Evolutionary conservation across 2,797 vertebrate genomes (phyloP).

Genomic region (Pangasius mekongensis): DNA sequence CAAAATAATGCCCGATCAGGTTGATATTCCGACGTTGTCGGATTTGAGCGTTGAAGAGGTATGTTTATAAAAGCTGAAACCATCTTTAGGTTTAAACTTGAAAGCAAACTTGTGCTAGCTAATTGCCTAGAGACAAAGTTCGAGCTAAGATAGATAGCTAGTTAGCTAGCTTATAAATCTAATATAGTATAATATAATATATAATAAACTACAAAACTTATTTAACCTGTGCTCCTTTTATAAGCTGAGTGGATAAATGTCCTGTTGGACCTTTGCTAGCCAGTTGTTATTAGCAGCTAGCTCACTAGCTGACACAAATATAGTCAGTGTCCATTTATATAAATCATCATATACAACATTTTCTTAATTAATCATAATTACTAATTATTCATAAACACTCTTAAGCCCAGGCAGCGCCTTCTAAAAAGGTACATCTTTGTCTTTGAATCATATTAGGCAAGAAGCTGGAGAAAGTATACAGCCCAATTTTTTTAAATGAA

Average conservation of each 20-base stretch:
- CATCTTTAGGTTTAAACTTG: background rate
- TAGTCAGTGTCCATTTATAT: background rate
- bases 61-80: slow-evolving; percentile 59
- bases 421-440: background rate
- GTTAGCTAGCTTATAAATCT: too few relatives aligned
- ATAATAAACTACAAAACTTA: background rate
- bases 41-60: slow-evolving; percentile 90
- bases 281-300: background rate
- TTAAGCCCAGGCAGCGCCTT: background rate
- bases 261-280: background rate
- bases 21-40: slow-evolving; percentile 80
- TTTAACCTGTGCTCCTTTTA: background rate
- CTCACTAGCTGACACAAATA: background rate
- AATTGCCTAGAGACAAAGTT: background rate
- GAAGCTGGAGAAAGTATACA: background rate
- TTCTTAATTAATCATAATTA: background rate
- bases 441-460: background rate
- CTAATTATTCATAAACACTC: background rate
- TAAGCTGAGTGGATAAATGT: background rate
- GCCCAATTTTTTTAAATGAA: background rate
- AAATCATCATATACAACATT: background rate
- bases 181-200: background rate
- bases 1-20: slow-evolving; percentile 77
- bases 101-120: slow-evolving; percentile 43
- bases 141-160: background rate